Base-by-base conservation (phyloP, 2,113 vertebrate species). In the Electrona antarctica region DNA sequence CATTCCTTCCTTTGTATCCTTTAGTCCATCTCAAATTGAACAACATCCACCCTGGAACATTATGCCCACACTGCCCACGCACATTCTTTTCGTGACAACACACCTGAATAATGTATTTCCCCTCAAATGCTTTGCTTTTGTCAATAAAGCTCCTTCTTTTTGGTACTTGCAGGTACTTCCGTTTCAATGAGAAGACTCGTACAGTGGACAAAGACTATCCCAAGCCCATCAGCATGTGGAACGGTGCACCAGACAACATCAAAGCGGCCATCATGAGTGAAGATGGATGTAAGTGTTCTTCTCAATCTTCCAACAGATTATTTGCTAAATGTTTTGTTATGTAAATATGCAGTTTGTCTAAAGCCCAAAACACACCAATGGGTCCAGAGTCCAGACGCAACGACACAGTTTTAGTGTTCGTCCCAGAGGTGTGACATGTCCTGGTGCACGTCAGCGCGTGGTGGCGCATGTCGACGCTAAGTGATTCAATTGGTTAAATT, bases 161-260 rank as follows among this genome's bases (percentile, higher is more conserved):
- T 29, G 46, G 45, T 12, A 0, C 47, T 15, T 29, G 10, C 85
- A 97, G 96, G 63, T 97, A 97, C 64, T 97, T 95, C 81, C 94
- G 95, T 6, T 97, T 95, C 89, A 95, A 95, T 0, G 95, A 97
- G 67, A 88, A 95, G 63, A 92, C 90, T 33, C 91, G 87, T 62
- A 80, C 86, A 0, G 95, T 97, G 75, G 95, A 96, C 73, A 74
- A 54, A 0, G 95, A 94, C 4, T 97, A 97, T 59, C 96, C 96
- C 7, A 96, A 96, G 77, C 89, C 93, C 48, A 95, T 96, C 87
- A 94, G 84, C 81, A 93, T 91, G 79, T 97, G 96, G 96, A 94
- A 92, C 66, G 96, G 96, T 4, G 92, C 95, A 6, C 96, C 96
- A 0, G 95, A 96, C 2, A 94, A 95, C 61, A 83, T 95, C 48